Evolutionary conservation across 2,888 invertebrate genomes (phyloP).

Genomic region (Aphodius sticticus): DNA sequence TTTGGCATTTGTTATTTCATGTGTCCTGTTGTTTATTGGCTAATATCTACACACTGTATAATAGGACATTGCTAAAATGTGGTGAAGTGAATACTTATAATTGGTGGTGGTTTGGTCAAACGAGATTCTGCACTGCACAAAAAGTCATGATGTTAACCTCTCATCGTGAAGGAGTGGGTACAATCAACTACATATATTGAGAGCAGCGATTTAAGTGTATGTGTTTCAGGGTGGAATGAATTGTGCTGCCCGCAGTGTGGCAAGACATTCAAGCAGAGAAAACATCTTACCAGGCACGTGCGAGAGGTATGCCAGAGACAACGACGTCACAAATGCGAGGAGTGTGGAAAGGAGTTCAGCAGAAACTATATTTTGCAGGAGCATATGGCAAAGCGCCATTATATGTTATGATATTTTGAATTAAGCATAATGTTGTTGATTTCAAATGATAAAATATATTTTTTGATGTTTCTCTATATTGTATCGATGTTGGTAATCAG

Average conservation of each 20-base stretch:
- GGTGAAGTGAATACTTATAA: too few relatives aligned
- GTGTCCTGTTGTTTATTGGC: too few relatives aligned
- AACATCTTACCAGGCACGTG: conserved; percentile 73
- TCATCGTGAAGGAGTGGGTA: not conserved
- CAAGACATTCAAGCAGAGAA: conserved; percentile 70
- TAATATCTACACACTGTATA: too few relatives aligned
- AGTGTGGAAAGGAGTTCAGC: conserved; percentile 50
- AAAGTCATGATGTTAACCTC: not conserved
- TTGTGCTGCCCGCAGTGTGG: conserved; percentile 32
- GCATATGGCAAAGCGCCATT: conserved; percentile 25
- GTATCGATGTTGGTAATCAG: too few relatives aligned
- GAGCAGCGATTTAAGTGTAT: not conserved
- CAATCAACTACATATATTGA: not conserved
- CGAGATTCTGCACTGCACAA: too few relatives aligned
- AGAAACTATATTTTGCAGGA: conserved; percentile 48
- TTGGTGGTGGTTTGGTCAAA: too few relatives aligned
- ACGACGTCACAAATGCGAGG: conserved; percentile 44
- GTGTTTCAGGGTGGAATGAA: conserved; percentile 31
- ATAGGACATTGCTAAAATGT: too few relatives aligned
- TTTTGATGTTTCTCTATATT: not conserved
- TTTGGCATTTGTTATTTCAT: too few relatives aligned
- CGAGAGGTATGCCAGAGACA: conserved; percentile 41
- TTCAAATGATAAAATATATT: not conserved
- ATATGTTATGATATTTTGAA: not conserved
- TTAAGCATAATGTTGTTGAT: not conserved